phyloP scores from a whole-genome alignment of 2,888 invertebrate species.

The Iselma pallidipennis region DNA sequence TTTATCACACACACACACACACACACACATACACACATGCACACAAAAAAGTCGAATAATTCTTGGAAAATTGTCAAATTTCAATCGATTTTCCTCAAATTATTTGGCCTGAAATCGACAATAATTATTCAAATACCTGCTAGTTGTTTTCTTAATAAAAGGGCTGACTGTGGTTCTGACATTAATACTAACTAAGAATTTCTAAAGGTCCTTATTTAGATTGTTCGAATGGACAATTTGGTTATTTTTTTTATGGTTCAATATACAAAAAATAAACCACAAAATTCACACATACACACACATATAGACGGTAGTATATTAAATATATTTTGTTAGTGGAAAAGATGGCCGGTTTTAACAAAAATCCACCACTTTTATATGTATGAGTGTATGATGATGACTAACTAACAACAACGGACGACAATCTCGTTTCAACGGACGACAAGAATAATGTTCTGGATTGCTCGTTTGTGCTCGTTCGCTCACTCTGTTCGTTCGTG shows the following conservation, averaged over 20 bases:
- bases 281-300: neutral
- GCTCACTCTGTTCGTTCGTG: no score
- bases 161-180: constrained; percentile 95
- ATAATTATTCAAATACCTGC: constrained; percentile 69
- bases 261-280: constrained; percentile 70
- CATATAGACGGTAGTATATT: neutral
- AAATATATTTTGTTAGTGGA: constrained; percentile 53
- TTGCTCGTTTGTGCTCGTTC: no score
- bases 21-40: neutral
- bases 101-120: neutral
- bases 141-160: constrained; percentile 93
- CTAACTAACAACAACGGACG: no score
- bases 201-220: no score
- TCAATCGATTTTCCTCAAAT: neutral
- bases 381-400: no score
- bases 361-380: no score
- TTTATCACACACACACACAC: neutral
- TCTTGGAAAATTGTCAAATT: constrained; percentile 6
- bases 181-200: constrained; percentile 71
- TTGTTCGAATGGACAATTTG: neutral
- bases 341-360: constrained; percentile 76
- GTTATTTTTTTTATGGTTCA: constrained; percentile 72
- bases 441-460: no score
- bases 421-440: no score
- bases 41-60: constrained; percentile 5